phyloP scores from a whole-genome alignment of 2,113 vertebrate species.

The Psammodynastes pulverulentus region DNA sequence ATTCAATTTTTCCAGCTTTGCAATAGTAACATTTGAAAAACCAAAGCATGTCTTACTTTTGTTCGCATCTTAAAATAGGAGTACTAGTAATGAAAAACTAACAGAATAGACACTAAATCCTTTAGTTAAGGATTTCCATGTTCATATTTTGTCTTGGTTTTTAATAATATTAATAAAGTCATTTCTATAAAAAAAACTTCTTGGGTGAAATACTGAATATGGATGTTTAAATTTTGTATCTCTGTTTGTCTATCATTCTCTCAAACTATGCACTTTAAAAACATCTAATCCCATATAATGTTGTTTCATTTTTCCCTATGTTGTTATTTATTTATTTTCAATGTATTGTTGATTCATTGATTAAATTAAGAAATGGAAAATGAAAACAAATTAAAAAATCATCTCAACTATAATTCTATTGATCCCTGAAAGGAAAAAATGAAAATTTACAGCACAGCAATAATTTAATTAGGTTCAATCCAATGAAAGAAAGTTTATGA shows the following conservation, averaged over 20 bases:
- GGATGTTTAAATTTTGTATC: neutral
- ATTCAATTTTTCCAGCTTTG: neutral
- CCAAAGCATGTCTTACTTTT: neutral
- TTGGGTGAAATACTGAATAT: neutral
- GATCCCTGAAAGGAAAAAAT: neutral
- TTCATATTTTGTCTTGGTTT: neutral
- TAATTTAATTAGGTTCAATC: neutral
- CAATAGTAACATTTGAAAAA: neutral
- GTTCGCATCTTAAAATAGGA: neutral
- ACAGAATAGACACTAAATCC: neutral
- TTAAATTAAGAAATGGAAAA: neutral
- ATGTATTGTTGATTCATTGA: neutral
- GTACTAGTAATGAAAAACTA: neutral
- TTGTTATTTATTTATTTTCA: neutral
- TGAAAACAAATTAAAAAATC: neutral
- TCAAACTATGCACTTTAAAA: neutral
- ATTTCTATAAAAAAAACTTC: neutral
- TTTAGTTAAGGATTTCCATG: neutral
- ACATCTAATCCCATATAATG: neutral
- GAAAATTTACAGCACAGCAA: neutral
- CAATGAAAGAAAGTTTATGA: neutral
- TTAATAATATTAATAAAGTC: neutral
- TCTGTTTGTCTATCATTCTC: neutral
- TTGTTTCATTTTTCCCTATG: neutral
- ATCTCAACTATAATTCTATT: neutral